Evolutionary conservation across 2,888 invertebrate species (phyloP), one percentile per base, ranked within the genome.

Genomic region (Pomacea canaliculata): DNA sequence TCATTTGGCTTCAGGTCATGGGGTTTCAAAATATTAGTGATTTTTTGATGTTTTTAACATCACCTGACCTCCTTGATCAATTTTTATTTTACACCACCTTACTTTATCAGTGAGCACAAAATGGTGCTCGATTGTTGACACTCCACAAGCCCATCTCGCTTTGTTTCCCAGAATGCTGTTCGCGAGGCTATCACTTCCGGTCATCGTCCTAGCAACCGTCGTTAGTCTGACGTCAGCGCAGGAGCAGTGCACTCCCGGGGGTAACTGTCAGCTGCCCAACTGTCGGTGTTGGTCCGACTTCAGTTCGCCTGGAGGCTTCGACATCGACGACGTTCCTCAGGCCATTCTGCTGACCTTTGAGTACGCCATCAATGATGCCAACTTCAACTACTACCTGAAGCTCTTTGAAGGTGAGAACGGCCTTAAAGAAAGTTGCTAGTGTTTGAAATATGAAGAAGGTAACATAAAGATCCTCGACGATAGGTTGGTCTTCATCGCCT

Each of bases 291-390:
- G 81, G 77, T 68, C 80, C 37, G 85, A 84, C 70, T 67, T 76
- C 1, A 66, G 65, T 5, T 71, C 79, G 16, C 84, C 84, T 0
- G 85, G 85, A 8, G 76, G 51, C 49, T 48, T 78, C 18, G 16
- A 51, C 8, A 16, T 75, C 10, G 59, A 60, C 8, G 82, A 85
- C 51, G 82, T 80, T 7, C 86, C 86, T 19, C 86, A 86, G 71
- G 82, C 83, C 48, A 79, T 86, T 4, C 78, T 85, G 37, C 74
- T 86, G 0, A 81, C 85, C 0, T 84, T 85, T 67, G 84, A 84
- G 70, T 82, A 84, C 51, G 77, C 81, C n/a, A 68, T 86, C 48
- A 84, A 83, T 62, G 60, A 60, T 10, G 83, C 79, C 48, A 83
- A 82, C 68, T 77, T 78, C 0, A 80, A 77, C 5, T 70, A 76